Conservation (phyloP, 2,797 vertebrate species). For the Gouania willdenowi region DNA sequence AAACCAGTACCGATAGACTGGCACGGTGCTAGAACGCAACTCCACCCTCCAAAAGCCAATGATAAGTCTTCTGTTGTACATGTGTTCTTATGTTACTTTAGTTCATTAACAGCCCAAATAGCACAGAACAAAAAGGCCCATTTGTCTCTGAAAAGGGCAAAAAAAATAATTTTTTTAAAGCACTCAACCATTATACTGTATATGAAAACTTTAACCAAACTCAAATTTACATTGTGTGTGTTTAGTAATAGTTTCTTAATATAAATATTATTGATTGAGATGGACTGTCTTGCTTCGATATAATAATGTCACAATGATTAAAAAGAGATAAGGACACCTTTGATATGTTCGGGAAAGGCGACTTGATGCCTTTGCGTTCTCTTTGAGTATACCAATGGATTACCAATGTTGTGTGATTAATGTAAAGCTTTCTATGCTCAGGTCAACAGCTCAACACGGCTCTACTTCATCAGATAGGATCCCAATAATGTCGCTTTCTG, state of each 20-base stretch:
- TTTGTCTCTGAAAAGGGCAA: conserved; percentile 71
- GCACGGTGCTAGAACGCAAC: conserved; percentile 53
- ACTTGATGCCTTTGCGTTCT: conserved; percentile 71
- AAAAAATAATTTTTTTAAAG: conserved; percentile 78
- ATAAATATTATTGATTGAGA: conserved; percentile 74
- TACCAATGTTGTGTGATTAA: conserved; percentile 96
- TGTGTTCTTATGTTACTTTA: conserved; percentile 72
- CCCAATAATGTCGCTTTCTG: conserved; percentile 55
- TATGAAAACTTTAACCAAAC: conserved; percentile 78
- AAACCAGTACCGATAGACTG: conserved; percentile 62
- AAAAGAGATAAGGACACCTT: conserved; percentile 73
- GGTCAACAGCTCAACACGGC: conserved; percentile 92
- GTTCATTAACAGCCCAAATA: conserved; percentile 80
- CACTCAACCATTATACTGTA: conserved; percentile 78
- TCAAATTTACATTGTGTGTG: conserved; percentile 76
- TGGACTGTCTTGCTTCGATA: conserved; percentile 75
- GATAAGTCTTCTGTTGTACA: conserved; percentile 75
- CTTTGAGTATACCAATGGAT: conserved; percentile 92
- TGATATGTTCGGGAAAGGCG: conserved; percentile 71
- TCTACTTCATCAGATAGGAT: conserved; percentile 82
- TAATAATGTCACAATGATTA: conserved; percentile 73
- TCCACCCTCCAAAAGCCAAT: conserved; percentile 69
- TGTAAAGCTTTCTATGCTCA: conserved; percentile 99
- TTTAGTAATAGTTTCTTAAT: conserved; percentile 78
- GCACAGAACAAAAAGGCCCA: conserved; percentile 92